Conservation (phyloP, 2,888 invertebrate species). For the Drosophila hawaiiensis region DNA sequence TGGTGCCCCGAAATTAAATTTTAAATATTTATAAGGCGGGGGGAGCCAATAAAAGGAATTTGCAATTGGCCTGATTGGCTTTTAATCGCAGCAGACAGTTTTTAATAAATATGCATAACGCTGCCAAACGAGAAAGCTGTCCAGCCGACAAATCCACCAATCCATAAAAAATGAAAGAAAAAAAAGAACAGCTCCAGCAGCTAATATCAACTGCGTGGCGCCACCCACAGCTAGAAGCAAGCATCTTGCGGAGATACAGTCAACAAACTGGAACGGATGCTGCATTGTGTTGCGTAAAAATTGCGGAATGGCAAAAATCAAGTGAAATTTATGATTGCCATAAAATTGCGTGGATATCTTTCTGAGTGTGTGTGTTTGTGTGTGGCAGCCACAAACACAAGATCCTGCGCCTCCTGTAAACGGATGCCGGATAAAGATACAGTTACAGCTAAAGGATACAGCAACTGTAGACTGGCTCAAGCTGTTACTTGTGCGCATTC, state of each 20-base stretch:
- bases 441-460: slow-evolving; percentile 1
- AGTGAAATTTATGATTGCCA: slow-evolving; percentile 78
- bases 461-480: slow-evolving; percentile 1
- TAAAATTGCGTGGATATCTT: slow-evolving; percentile 71
- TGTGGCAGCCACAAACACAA: slow-evolving; percentile 6
- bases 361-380: not conserved
- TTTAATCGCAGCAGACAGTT: slow-evolving; percentile 80
- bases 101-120: slow-evolving; percentile 80
- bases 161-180: not conserved
- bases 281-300: slow-evolving; percentile 55
- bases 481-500: slow-evolving; percentile 25
- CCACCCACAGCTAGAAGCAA: slow-evolving; percentile 5
- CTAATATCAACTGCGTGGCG: slow-evolving; percentile 47
- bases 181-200: slow-evolving; percentile 12
- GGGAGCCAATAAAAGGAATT: slow-evolving; percentile 76
- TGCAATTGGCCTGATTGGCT: slow-evolving; percentile 78
- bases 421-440: slow-evolving; percentile 21
- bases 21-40: slow-evolving; percentile 78
- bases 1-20: slow-evolving; percentile 75
- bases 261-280: slow-evolving; percentile 58
- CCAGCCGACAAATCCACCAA: slow-evolving; percentile 14
- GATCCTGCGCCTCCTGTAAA: slow-evolving; percentile 22
- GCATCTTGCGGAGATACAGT: slow-evolving; percentile 38
- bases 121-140: slow-evolving; percentile 20
- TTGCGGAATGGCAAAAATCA: slow-evolving; percentile 69